These are phyloP conservation scores for Rhyacophila evoluta DNA, from an alignment of 2,888 invertebrate species.

Conservation along the genomic window DNA sequence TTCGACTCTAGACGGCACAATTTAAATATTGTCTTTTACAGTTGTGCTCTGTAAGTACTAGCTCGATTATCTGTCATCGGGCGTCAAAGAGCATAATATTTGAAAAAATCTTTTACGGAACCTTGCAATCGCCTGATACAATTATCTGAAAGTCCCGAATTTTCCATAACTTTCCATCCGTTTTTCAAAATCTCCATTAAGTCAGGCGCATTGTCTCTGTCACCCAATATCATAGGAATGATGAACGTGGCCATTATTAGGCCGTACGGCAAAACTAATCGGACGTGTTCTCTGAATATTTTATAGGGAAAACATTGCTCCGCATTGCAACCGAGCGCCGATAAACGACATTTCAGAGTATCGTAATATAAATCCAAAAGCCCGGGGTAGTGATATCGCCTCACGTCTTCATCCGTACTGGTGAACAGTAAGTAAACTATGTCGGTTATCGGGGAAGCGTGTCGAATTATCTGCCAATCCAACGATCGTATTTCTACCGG, in stretches of 20 bases:
- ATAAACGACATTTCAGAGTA: background rate
- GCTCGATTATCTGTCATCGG: too few relatives aligned
- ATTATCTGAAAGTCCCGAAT: background rate
- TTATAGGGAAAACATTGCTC: constrained; percentile 10
- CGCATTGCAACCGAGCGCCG: background rate
- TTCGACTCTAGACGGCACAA: too few relatives aligned
- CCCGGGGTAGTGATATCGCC: background rate
- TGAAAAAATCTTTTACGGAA: constrained; percentile 40
- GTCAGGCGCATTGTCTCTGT: background rate
- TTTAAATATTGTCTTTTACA: too few relatives aligned
- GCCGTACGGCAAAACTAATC: constrained; percentile 9
- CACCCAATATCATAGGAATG: background rate
- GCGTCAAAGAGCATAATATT: background rate
- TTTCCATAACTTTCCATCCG: background rate
- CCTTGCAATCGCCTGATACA: constrained; percentile 33
- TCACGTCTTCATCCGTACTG: constrained; percentile 29
- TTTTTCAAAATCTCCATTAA: background rate
- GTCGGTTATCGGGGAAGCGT: constrained; percentile 36
- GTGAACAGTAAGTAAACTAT: constrained; percentile 31
- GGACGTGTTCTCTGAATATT: constrained; percentile 24
- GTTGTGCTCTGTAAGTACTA: too few relatives aligned
- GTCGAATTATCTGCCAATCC: constrained; percentile 33
- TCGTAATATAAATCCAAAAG: constrained; percentile 31
- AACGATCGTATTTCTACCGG: constrained; percentile 23
- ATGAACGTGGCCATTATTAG: constrained; percentile 6